These are phyloP conservation scores for Hippocampus barbouri DNA, from an alignment of 2,113 vertebrate genomes.

Conservation along the genomic window DNA sequence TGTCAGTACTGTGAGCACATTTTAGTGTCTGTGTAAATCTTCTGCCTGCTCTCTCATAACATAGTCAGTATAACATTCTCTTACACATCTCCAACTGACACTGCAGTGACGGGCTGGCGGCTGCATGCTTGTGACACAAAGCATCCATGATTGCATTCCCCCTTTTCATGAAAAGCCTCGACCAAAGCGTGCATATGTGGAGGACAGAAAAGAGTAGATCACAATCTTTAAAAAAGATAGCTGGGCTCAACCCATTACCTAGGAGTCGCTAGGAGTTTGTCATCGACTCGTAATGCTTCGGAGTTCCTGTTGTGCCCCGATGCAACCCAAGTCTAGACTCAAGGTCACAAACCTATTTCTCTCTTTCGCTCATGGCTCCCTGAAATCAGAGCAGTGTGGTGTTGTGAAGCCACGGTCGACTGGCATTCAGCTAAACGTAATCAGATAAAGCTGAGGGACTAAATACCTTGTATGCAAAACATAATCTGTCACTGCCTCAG, in stretches of 20 bases:
- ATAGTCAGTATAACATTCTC: too few relatives aligned
- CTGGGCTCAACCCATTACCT: slow-evolving; percentile 48
- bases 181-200: slow-evolving; percentile 18
- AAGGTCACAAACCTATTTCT: neutral
- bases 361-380: slow-evolving; percentile 29
- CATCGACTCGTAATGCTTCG: slow-evolving; percentile 49
- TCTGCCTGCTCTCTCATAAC: too few relatives aligned
- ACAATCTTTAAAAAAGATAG: slow-evolving; percentile 39
- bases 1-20: too few relatives aligned
- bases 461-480: slow-evolving; percentile 57
- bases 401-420: slow-evolving; percentile 43
- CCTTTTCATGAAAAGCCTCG: slow-evolving; percentile 27
- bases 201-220: slow-evolving; percentile 47
- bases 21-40: too few relatives aligned
- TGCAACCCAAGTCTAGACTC: slow-evolving; percentile 3
- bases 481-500: slow-evolving; percentile 45
- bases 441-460: slow-evolving; percentile 53
- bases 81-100: too few relatives aligned
- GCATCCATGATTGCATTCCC: slow-evolving; percentile 35
- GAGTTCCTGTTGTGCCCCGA: slow-evolving; percentile 47
- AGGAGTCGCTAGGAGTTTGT: slow-evolving; percentile 45
- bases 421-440: slow-evolving; percentile 58
- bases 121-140: slow-evolving; percentile 38
- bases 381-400: slow-evolving; percentile 50
- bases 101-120: slow-evolving; percentile 4